A percentile compares a stretch with the other conserved stretches of the same genome.
Evolutionary conservation across 2,797 vertebrate species (phyloP).

Genomic region (Betta splendens): DNA sequence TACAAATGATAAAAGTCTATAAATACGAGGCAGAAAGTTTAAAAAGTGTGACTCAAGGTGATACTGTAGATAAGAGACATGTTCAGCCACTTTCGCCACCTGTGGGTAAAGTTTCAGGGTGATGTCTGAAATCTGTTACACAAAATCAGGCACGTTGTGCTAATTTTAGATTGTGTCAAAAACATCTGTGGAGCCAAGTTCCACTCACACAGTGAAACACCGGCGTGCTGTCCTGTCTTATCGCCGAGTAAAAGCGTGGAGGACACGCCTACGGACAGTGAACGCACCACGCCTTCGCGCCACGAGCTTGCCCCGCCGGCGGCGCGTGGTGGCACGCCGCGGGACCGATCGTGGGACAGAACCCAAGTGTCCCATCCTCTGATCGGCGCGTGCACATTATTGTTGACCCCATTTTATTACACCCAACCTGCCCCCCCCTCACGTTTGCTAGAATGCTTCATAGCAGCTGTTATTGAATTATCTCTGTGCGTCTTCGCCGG

Average conservation of each 20-base stretch:
- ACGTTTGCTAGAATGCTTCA: slow-evolving; percentile 23
- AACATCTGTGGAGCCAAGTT: no score
- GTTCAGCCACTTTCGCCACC: slow-evolving; percentile 1
- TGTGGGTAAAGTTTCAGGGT: slow-evolving; percentile 3
- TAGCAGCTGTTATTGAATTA: slow-evolving; percentile 65
- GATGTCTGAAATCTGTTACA: slow-evolving; percentile 20
- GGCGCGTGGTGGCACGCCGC: no score
- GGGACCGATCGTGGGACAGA: slow-evolving; percentile 56
- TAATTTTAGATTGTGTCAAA: slow-evolving; percentile 34
- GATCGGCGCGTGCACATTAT: slow-evolving; percentile 19
- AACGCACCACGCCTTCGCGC: no score
- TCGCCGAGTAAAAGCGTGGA: background rate
- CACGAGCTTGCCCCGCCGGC: no score
- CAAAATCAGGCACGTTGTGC: slow-evolving; percentile 26
- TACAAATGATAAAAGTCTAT: background rate
- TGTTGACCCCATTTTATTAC: slow-evolving; percentile 55
- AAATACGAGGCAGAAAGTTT: slow-evolving; percentile 8
- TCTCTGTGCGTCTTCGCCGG: slow-evolving; percentile 38
- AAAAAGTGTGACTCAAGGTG: background rate
- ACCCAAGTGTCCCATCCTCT: slow-evolving; percentile 67
- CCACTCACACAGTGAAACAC: no score
- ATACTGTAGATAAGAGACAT: background rate
- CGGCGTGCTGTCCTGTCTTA: background rate
- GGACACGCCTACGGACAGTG: no score
- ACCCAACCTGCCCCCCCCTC: slow-evolving; percentile 33